These are phyloP conservation scores for Vannuccia rotundouncinata DNA, from an alignment of 2,888 invertebrate species.

Conservation along the genomic window DNA sequence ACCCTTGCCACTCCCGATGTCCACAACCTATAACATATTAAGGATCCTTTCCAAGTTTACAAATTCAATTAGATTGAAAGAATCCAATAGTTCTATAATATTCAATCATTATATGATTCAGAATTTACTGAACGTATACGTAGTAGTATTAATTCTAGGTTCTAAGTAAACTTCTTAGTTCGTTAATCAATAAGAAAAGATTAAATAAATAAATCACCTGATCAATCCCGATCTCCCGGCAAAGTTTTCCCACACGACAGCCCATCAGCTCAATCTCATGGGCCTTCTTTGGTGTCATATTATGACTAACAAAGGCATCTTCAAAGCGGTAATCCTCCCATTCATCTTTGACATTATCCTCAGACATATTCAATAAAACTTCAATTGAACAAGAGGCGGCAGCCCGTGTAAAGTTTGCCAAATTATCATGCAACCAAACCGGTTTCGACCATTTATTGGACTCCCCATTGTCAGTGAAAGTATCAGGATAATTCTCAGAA, in stretches of 20 bases:
- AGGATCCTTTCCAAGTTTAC: neutral
- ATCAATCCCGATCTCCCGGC: slow-evolving; percentile 41
- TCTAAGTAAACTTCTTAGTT: too few relatives aligned
- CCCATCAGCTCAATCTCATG: slow-evolving; percentile 51
- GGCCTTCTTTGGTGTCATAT: slow-evolving; percentile 50
- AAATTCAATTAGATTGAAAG: too few relatives aligned
- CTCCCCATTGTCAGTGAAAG: neutral
- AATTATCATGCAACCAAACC: slow-evolving; percentile 40
- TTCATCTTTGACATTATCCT: neutral
- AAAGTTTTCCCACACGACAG: slow-evolving; percentile 43
- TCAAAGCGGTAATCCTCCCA: neutral
- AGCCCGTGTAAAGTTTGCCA: slow-evolving; percentile 41
- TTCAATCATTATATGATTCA: too few relatives aligned
- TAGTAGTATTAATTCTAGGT: too few relatives aligned
- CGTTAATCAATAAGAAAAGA: too few relatives aligned
- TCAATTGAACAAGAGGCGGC: slow-evolving; percentile 32
- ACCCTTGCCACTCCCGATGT: slow-evolving; percentile 82
- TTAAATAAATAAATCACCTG: slow-evolving; percentile 45
- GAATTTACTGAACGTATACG: too few relatives aligned
- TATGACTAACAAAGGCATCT: slow-evolving; percentile 42
- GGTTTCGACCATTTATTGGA: slow-evolving; percentile 21
- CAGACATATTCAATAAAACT: neutral
- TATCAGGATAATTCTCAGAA: neutral
- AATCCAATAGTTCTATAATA: too few relatives aligned
- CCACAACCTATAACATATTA: slow-evolving; percentile 64